phyloP scores from a whole-genome alignment of 2,797 vertebrate genomes.

The Poecilia picta region DNA sequence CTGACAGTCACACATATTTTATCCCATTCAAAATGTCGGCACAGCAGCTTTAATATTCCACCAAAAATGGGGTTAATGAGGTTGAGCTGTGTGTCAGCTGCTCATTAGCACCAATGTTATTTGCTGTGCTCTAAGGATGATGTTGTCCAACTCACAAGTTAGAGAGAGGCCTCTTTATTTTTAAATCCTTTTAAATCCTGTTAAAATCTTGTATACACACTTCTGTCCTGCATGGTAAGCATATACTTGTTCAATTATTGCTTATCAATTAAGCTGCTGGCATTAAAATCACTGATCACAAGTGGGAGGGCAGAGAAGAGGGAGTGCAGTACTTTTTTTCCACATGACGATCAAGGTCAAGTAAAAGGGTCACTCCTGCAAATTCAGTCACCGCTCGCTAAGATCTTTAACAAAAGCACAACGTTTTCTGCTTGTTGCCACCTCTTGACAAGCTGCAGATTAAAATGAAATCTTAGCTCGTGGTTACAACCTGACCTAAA shows the following conservation, averaged over 20 bases:
- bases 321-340: neutral
- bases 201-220: neutral
- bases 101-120: neutral
- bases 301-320: neutral
- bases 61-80: neutral
- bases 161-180: neutral
- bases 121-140: neutral
- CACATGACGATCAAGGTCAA: neutral
- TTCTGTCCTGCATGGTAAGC: neutral
- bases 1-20: neutral
- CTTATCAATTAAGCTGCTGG: neutral
- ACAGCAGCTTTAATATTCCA: neutral
- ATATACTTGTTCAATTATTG: neutral
- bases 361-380: neutral
- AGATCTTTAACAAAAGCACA: neutral
- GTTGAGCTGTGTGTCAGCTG: neutral
- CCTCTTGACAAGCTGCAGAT: neutral
- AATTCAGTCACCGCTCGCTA: neutral
- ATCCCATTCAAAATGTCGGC: neutral
- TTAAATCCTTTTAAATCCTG: neutral
- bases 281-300: neutral
- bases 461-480: neutral
- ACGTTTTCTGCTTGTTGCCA: neutral
- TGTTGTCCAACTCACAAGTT: neutral
- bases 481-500: neutral